Conservation (phyloP, 64 coral and sea anemone genomes). For the Platygyra sinensis region DNA sequence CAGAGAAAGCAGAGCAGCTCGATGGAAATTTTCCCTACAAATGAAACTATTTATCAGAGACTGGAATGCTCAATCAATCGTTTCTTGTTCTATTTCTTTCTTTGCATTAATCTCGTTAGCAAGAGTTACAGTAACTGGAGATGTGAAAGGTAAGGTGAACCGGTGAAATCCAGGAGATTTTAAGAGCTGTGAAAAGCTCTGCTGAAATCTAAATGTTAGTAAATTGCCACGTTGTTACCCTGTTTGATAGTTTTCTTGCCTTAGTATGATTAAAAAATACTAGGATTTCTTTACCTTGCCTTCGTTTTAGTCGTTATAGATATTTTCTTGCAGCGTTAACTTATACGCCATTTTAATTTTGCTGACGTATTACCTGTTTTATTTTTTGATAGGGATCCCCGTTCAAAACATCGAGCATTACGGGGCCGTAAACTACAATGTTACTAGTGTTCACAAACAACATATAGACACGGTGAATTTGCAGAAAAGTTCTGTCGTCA, state of each 20-base stretch:
- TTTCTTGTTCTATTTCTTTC: not conserved
- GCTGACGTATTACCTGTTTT: not conserved
- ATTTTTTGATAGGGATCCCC: not conserved
- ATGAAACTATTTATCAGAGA: not conserved
- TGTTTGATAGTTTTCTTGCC: no score
- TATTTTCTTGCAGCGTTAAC: not conserved
- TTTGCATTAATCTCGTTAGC: not conserved
- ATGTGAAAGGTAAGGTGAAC: not conserved
- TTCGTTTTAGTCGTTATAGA: no score
- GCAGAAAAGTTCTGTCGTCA: not conserved
- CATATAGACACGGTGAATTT: not conserved
- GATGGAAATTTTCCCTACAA: not conserved
- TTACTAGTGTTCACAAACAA: conserved; percentile 10
- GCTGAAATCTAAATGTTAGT: not conserved
- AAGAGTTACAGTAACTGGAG: not conserved
- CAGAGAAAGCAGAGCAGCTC: not conserved
- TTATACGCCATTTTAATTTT: not conserved
- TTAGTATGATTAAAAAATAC: no score
- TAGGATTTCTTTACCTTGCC: no score
- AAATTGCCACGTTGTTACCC: no score
- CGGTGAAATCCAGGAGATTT: not conserved
- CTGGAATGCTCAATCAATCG: not conserved
- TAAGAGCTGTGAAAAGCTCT: not conserved
- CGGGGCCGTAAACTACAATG: conserved; percentile 43
- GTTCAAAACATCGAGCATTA: conserved; percentile 26